Base-by-base conservation (phyloP, 2,888 invertebrate genomes). In the Apamea anceps region DNA sequence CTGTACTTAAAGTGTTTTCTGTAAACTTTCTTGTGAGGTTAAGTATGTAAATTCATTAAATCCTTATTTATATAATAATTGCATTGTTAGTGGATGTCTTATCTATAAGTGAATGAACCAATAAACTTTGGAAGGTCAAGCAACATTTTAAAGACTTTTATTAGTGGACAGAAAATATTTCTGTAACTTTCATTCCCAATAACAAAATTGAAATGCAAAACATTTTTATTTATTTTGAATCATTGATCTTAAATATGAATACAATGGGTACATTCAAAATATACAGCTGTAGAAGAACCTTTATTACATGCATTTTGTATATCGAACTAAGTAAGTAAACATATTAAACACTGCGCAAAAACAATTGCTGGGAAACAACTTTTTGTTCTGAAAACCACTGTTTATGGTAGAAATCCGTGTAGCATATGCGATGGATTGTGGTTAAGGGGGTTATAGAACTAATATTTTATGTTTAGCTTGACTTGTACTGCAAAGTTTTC, bases 1-100 rank as follows among this genome's bases (percentile, higher is more conserved):
- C 85, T 74, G 70, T 51, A 18, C 28, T 74, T 66, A 75, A 54
- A 51, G 57, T 72, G 48, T 75, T 75, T 62, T 66, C 0, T 32
- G 15, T 62, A 51, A 72, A 63, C 45, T 63, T 60, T 68, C 15
- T 25, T 70, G 21, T 28, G 13, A 85, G 80, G 85, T 80, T 84
- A 85, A n/a, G 62, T 75, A 75, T 37, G 8, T 65, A 18, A 32
- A 10, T 48, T 18, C 12, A 48, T 51, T 63, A 0, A 45, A 8
- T 48, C 67, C 21, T 45, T 62, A 75, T 76, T 70, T 73, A 77
- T 13, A n/a, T 75, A 72, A 45, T 70, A 51, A 21, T 73, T n/a
- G 0, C 3, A 18, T 13, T 66, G 4, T 25, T 62, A 10, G 0
- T 60, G 32, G 2, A 51, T 32, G 13, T 62, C 57, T n/a, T 83